Base-by-base conservation (phyloP, 2,113 vertebrate species). In the Morone chrysops region DNA sequence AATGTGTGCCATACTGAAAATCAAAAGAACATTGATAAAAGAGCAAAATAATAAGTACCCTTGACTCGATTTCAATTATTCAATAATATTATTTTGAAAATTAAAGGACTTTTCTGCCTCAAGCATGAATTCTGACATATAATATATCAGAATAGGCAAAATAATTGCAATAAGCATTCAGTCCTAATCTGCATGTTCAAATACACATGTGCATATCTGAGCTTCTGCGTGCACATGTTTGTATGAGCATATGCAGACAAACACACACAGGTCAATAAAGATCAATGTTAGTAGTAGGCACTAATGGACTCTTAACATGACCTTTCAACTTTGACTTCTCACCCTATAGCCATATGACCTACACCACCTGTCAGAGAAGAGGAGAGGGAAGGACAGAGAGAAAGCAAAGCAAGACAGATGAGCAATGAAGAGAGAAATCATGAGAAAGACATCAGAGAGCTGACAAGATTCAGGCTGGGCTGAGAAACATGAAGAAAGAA, bases 221-320 rank as follows among this genome's bases (percentile, higher is more conserved):
- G 16, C 6, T 22, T 0, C 3, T 10, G 48, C 43, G 12, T 41
- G 22, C 31, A 20, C 20, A 1, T 78, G 83, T 75, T 80, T 69
- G 69, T 83, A 54, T 72, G 79, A 80, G 69, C 83, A 90, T 63
- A 85, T 85, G 89, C 72, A 60, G 57, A 50, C 70, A 73, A 77
- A 78, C 70, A 78, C 41, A 82, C 12, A 5, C 83, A 85, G 88
- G 82, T 94, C 93, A 90, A 91, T 90, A 89, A 69, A 61, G 83
- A 70, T 90, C 84, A 71, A 78, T 75, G 82, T 75, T 81, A 75
- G 86, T 4, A 53, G 65, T 38, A 47, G 47, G 18, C 84, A 75
- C 83, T 93, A 94, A 94, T 93, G 93, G 87, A 90, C 90, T 91
- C 72, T 67, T 69, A 77, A 69, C 61, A 70, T 91, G 91, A 88